Evolutionary conservation across 1,140 invertebrate genomes (phyloP).

Genomic region (Drosophila lini): DNA sequence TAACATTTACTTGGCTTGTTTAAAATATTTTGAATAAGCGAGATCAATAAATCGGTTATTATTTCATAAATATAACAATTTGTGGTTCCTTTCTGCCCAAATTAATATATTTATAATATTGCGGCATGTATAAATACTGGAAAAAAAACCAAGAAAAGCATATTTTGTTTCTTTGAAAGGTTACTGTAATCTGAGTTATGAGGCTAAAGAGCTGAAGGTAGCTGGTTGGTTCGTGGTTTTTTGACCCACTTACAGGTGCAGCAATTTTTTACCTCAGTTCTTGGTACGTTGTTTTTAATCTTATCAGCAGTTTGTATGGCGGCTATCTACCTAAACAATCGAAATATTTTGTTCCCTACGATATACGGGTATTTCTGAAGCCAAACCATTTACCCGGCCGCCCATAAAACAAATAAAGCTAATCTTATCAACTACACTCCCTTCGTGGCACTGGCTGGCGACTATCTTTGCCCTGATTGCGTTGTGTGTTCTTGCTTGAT

Average conservation of each 20-base stretch:
- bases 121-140: no score
- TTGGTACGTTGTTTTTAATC: slow-evolving; percentile 45
- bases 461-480: slow-evolving; percentile 21
- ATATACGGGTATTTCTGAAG: slow-evolving; percentile 9
- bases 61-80: neutral
- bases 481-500: neutral
- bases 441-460: slow-evolving; percentile 4
- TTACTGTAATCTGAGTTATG: neutral
- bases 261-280: slow-evolving; percentile 29
- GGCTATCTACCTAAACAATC: slow-evolving; percentile 38
- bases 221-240: neutral
- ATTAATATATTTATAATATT: neutral
- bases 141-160: no score
- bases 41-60: neutral
- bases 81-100: neutral
- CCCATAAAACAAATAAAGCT: slow-evolving; percentile 35
- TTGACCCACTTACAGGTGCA: slow-evolving; percentile 60
- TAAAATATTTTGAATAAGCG: neutral
- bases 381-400: slow-evolving; percentile 32
- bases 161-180: neutral
- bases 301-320: slow-evolving; percentile 55
- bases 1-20: neutral
- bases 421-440: slow-evolving; percentile 46
- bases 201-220: neutral
- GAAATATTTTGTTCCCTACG: slow-evolving; percentile 24